Evolutionary conservation across 2,888 invertebrate genomes (phyloP), one percentile per base, ranked within the genome.

Genomic region (Augiades crinisus): DNA sequence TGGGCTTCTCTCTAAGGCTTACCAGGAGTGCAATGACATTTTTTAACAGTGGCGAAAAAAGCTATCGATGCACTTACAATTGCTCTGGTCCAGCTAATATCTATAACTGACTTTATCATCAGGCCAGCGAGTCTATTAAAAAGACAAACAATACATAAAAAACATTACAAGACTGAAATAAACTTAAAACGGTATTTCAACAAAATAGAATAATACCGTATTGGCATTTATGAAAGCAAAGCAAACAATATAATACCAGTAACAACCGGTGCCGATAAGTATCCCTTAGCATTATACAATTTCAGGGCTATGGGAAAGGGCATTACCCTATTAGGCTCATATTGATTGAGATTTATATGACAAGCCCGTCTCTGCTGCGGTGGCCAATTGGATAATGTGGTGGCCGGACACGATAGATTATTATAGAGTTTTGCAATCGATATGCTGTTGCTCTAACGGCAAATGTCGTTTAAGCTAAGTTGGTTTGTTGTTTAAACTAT

Each of bases 341-440:
- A 47, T 53, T 53, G 53, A 67, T 68, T 66, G 60, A 65, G 65
- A 68, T 68, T 66, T 68, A 68, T 67, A 60, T 63, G 64, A 62
- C 62, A 43, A 57, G 53, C 22, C 47, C 50, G 54, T 56, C 49
- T 56, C 44, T 43, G 50, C 40, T 44, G 54, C 46, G 46, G 24
- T 51, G 27, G 21, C 46, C 61, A 68, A 70, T 65, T 68, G 70
- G 61, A 70, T 70, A 68, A 70, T 63, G 56, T 38, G 38, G 12
- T 12, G 52, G 50, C 31, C 54, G 49, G 53, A 47, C 47, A 31
- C 53, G 30, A 41, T 50, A 43, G 50, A 41, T 43, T 49, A 49
- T 41, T 41, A 49, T 22, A 47, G 21, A 19, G 50, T 50, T 50
- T 50, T 50, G 43, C 50, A 50, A 50, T 50, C 49, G 34, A 50